A percentile compares a stretch with the other conserved stretches of the same genome.
Conservation (phyloP, 2,113 vertebrate species). For the Nycticebus coucang region DNA sequence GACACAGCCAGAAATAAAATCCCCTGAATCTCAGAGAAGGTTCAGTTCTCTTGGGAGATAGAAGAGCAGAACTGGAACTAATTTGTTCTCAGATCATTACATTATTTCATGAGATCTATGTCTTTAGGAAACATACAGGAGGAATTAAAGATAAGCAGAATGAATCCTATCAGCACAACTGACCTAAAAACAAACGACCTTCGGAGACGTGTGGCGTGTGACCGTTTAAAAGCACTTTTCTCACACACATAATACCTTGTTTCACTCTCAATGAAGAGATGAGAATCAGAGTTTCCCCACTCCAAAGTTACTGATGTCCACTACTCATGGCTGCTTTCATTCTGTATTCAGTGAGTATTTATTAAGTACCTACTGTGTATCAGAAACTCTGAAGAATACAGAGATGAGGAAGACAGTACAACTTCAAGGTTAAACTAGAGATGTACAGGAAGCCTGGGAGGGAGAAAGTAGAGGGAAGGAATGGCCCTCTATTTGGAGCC, state of each 20-base stretch:
- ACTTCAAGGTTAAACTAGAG: not conserved
- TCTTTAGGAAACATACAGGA: not conserved
- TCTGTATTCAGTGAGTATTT: not conserved
- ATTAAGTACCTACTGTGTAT: not conserved
- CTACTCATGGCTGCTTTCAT: not conserved
- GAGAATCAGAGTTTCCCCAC: not conserved
- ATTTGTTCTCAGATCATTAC: constrained; percentile 3
- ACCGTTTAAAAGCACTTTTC: not conserved
- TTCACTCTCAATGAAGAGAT: not conserved
- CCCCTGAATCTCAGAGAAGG: constrained; percentile 38
- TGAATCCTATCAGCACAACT: not conserved
- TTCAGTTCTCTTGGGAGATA: not conserved
- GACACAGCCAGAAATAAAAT: constrained; percentile 45
- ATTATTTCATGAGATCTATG: not conserved
- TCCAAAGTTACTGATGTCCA: not conserved
- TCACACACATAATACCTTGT: not conserved
- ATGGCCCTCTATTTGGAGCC: not conserved
- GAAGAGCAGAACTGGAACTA: not conserved
- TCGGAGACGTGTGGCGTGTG: not conserved
- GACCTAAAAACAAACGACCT: not conserved
- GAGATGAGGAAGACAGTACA: not conserved
- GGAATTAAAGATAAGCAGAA: not conserved
- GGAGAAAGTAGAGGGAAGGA: not conserved
- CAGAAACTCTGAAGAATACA: not conserved
- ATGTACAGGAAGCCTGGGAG: accelerated